Conservation (phyloP, 37 sponge, comb jelly and placozoan species). For the Cladorhizidae sp. region DNA sequence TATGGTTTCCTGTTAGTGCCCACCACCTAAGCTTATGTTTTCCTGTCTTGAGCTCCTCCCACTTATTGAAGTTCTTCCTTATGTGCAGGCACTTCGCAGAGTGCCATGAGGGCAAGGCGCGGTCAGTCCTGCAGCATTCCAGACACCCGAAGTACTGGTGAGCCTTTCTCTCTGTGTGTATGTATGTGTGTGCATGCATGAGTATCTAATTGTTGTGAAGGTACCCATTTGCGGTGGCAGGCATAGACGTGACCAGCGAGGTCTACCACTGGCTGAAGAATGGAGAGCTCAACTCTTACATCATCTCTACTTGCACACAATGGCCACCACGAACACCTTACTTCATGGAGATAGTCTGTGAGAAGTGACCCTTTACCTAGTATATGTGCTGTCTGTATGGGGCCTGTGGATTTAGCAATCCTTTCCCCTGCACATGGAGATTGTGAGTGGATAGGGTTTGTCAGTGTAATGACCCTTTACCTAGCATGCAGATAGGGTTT, state of each 20-base stretch:
- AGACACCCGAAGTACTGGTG: slow-evolving; percentile 74
- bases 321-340: slow-evolving; percentile 11
- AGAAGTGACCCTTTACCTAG: no score
- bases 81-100: slow-evolving; percentile 53
- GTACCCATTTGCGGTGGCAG: slow-evolving; percentile 87
- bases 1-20: not conserved
- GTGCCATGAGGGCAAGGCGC: slow-evolving; percentile 26
- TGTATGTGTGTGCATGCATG: not conserved
- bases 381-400: not conserved
- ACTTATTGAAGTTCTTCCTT: not conserved
- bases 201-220: slow-evolving; percentile 25
- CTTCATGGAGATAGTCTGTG: slow-evolving; percentile 66
- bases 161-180: no score
- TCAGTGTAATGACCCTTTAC: no score
- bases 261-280: slow-evolving; percentile 29
- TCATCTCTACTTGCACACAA: slow-evolving; percentile 18
- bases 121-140: slow-evolving; percentile 55
- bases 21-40: no score
- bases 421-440: no score
- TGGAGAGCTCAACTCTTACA: slow-evolving; percentile 34
- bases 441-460: no score
- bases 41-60: not conserved
- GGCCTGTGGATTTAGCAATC: no score
- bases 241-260: slow-evolving; percentile 75
- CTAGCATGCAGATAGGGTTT: no score